These are phyloP conservation scores for Leiothrix lutea DNA, from an alignment of 2,113 vertebrate species.

Conservation along the genomic window DNA sequence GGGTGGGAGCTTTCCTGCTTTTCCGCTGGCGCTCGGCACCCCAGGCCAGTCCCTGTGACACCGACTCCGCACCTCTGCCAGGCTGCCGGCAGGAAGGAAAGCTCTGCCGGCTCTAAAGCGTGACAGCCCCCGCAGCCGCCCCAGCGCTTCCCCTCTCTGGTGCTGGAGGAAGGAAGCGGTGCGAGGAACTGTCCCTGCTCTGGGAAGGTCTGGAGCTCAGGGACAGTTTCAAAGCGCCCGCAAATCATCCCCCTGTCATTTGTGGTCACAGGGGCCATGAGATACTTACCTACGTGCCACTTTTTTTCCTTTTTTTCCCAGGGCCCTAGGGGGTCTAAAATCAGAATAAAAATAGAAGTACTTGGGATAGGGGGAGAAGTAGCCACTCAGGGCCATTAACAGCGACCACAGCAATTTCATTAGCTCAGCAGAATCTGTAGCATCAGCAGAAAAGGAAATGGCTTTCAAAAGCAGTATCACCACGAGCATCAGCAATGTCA, in stretches of 20 bases:
- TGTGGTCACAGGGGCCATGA: neutral
- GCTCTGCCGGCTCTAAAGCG: neutral
- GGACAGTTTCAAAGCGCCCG: rapidly evolving
- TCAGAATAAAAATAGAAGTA: neutral
- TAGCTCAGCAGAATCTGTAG: neutral
- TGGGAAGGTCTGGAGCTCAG: neutral
- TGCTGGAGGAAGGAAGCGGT: neutral
- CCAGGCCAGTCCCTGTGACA: neutral
- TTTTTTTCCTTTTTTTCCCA: neutral
- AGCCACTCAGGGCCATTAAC: neutral
- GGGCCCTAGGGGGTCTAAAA: neutral
- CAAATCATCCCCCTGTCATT: neutral
- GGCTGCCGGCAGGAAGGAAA: neutral
- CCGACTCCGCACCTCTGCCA: neutral
- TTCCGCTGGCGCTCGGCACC: neutral
- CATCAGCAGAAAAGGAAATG: neutral
- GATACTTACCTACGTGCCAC: neutral
- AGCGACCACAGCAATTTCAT: neutral
- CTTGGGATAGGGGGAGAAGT: neutral
- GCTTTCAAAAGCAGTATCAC: neutral
- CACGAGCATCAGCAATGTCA: neutral
- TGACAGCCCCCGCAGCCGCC: too few relatives aligned
- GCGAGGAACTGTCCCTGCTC: neutral
- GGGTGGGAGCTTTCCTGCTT: neutral
- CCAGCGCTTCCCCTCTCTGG: neutral